Evolutionary conservation across 2,797 vertebrate genomes (phyloP), one percentile per base, ranked within the genome.

Genomic region (Karalla daura): DNA sequence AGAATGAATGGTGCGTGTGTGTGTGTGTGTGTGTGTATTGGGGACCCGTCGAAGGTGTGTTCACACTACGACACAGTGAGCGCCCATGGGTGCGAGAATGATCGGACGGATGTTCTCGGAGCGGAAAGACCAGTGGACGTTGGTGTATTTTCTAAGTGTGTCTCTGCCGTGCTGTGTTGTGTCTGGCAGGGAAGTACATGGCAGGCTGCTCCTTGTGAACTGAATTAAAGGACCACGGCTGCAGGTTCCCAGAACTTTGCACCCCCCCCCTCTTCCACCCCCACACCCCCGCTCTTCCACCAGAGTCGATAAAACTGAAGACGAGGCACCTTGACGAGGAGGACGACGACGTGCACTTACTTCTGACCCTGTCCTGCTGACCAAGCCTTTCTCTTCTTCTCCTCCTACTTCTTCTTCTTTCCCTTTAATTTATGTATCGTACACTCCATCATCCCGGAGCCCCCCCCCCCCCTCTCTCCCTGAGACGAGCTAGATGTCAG

Each of bases 141-240:
- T n/a, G 35, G 3, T 6, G 32, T 33, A 33, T 17, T 17, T 46
- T 59, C 21, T 2, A 6, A 0, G 7, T 25, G 15, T 17, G 0
- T 39, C n/a, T 8, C 5, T 60, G 7, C 21, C 2, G 14, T 23
- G 21, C n/a, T 51, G 11, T 41, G 11, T 8, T 46, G 21, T 68
- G 17, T 76, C 56, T 62, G 11, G 37, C 86, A 95, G 94, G 94
- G 65, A 95, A 94, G 78, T 95, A 95, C 79, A 93, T 95, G 91
- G 94, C 93, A 0, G 91, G 92, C 74, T 94, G 94, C 84, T 91
- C 91, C 24, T 53, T 95, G 81, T 95, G 85, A 94, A 23, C 0
- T 13, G 21, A 21, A 15, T n/a, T 28, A 1, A 20, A 44, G 37
- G 53, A 58, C 23, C 47, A 4, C 24, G 0, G 3, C 53, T 63